Evolutionary conservation across 2,888 invertebrate species (phyloP).

Genomic region (Torymus auratus): DNA sequence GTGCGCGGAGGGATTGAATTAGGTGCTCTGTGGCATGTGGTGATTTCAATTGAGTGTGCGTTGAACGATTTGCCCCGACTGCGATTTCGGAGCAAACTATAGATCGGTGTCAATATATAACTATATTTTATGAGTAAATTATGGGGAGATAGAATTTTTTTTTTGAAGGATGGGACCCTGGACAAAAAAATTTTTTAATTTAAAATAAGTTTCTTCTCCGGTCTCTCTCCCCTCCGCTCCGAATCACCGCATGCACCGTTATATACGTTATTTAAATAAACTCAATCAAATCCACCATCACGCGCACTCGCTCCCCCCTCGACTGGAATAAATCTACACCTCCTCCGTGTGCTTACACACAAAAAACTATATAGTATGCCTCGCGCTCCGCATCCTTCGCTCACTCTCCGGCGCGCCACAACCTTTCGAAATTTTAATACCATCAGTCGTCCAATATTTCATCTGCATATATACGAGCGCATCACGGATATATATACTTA

Average conservation of each 20-base stretch:
- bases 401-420: not conserved
- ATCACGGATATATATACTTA: not conserved
- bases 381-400: not conserved
- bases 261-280: constrained; percentile 30
- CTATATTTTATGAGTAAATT: too few relatives aligned
- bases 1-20: constrained; percentile 25
- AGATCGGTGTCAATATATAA: too few relatives aligned
- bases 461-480: constrained; percentile 21
- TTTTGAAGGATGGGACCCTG: too few relatives aligned
- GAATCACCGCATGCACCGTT: too few relatives aligned
- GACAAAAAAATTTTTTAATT: not conserved
- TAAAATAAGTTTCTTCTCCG: not conserved
- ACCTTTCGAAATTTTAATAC: constrained; percentile 43
- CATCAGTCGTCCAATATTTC: constrained; percentile 47
- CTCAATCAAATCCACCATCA: constrained; percentile 6
- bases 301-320: not conserved
- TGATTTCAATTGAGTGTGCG: constrained; percentile 18
- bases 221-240: not conserved
- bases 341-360: not conserved
- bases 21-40: constrained; percentile 2
- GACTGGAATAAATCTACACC: constrained; percentile 42
- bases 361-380: constrained; percentile 14
- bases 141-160: too few relatives aligned
- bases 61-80: too few relatives aligned
- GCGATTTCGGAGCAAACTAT: not conserved